Percentiles rank a stretch among this genome's conserved stretches.
These are phyloP conservation scores for Tonatia bakeri DNA, from an alignment of 2,113 vertebrate species.

Conservation along the genomic window DNA sequence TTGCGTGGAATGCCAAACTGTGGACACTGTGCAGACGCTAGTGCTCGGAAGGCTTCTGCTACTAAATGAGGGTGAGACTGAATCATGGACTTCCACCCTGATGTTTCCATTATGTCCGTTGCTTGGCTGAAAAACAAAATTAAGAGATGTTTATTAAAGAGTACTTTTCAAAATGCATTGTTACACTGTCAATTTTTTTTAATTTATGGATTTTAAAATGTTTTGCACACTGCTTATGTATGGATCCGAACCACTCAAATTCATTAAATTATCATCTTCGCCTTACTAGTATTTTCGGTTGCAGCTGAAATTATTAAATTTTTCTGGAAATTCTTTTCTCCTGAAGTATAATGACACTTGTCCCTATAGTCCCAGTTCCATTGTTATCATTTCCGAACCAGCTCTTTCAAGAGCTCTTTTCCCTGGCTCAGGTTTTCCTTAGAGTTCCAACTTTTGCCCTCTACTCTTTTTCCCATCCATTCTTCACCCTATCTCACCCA, in stretches of 20 bases:
- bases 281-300: conserved; percentile 27
- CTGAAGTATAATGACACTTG: not conserved
- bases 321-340: not conserved
- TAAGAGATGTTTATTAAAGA: conserved; percentile 28
- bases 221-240: not conserved
- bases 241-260: not conserved
- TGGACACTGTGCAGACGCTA: conserved; percentile 96
- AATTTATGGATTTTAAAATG: conserved; percentile 5
- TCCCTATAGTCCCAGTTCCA: not conserved
- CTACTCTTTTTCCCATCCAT: not conserved
- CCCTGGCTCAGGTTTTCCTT: not conserved
- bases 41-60: conserved; percentile 97
- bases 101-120: conserved; percentile 97
- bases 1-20: conserved; percentile 97
- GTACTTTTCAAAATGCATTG: not conserved
- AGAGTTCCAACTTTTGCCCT: not conserved
- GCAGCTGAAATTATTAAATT: not conserved
- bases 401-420: not conserved
- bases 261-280: not conserved
- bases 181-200: not conserved
- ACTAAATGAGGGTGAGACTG: conserved; percentile 99
- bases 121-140: conserved; percentile 90
- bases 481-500: not conserved
- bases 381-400: not conserved
- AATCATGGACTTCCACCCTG: conserved; percentile 99